Evolutionary conservation across 2,888 invertebrate species (phyloP), one percentile per base, ranked within the genome.

Genomic region (Rhagonycha lutea): DNA sequence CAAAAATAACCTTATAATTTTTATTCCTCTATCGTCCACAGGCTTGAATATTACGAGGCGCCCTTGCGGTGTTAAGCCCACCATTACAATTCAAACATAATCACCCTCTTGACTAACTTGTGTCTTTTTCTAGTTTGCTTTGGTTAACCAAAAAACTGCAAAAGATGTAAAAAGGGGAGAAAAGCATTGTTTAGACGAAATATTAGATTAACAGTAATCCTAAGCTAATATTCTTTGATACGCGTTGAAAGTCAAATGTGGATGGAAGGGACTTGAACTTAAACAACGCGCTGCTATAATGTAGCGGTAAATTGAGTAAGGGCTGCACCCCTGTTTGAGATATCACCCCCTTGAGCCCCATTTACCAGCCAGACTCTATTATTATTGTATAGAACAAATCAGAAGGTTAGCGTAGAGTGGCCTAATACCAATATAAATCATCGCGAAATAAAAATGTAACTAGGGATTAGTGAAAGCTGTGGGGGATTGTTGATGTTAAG

Each of bases 321-420:
- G 85, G 85, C 76, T 73, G 78, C 80, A 78, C 76, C 83, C 82
- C 82, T 82, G 78, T 83, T 83, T 87, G 88, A 88, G 86, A 85
- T 87, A 88, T 88, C 86, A 87, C 87, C 86, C 88, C 87, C 88
- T 70, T 80, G 87, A 85, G 88, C 84, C 86, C 87, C 88, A 87
- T 88, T 87, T 86, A 85, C 85, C 86, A 84, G 86, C 84, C 87
- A 85, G 86, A 87, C 87, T 88, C 88, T 88, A 88, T 88, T 88
- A 88, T 88, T 87, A 88, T 88, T 88, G 87, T 87, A 88, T 87
- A 86, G 88, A 88, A 87, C 88, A 88, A 88, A 88, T 88, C 88
- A 87, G 87, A 86, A 87, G 86, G 87, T 87, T 87, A 86, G 86
- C 84, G 85, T 83, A 84, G 87, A 87, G 86, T 86, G 86, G 84